Conservation (phyloP, 2,888 invertebrate species). For the Physocephala rufipes region DNA sequence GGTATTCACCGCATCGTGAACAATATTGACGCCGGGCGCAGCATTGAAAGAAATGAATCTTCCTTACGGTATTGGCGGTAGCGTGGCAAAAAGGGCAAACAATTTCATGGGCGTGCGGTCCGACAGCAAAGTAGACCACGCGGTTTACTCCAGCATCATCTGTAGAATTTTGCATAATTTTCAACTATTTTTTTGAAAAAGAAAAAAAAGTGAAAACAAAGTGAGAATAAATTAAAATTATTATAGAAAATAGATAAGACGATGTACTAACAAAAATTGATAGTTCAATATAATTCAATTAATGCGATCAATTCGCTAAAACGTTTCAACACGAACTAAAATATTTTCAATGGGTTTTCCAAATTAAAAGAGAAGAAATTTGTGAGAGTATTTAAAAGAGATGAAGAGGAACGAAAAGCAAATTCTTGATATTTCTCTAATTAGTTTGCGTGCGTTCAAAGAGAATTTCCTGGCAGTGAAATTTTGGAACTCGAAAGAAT, state of each 20-base stretch:
- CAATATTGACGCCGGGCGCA: slow-evolving; percentile 59
- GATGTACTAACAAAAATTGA: neutral
- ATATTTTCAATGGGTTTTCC: neutral
- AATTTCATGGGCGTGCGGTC: slow-evolving; percentile 58
- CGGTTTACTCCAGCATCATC: neutral
- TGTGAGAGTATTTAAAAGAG: too few relatives aligned
- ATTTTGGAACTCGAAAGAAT: neutral
- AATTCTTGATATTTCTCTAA: too few relatives aligned
- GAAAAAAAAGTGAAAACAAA: neutral
- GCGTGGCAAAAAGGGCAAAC: slow-evolving; percentile 60
- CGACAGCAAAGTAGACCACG: slow-evolving; percentile 60
- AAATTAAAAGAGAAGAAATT: neutral
- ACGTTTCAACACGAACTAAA: neutral
- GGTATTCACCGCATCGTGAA: slow-evolving; percentile 60
- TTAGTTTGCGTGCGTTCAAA: too few relatives aligned
- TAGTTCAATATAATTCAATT: too few relatives aligned
- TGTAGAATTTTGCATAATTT: slow-evolving; percentile 1
- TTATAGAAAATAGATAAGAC: neutral
- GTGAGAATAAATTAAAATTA: neutral
- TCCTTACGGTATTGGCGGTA: slow-evolving; percentile 54
- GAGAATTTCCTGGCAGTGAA: too few relatives aligned
- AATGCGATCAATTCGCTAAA: neutral
- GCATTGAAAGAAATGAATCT: slow-evolving; percentile 53
- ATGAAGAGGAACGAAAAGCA: too few relatives aligned
- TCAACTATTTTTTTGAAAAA: neutral